Base-by-base conservation (phyloP, 2,797 vertebrate species). In the Nothura maculosa region DNA sequence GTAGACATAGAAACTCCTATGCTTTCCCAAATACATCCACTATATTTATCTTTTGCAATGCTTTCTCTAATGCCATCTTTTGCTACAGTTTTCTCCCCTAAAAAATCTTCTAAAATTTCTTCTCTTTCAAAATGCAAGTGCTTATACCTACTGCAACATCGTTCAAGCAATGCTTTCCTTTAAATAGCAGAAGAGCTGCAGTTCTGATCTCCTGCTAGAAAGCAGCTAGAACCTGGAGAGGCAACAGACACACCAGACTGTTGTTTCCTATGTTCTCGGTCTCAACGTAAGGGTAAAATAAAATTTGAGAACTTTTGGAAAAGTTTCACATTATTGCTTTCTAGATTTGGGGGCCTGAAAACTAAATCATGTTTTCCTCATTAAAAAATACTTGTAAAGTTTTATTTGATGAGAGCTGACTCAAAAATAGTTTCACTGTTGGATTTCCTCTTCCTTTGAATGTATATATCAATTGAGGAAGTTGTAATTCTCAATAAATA, bases 401-500 rank as follows among this genome's bases (percentile, higher is more conserved):
- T 85, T 86, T 66, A 27, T 81, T 89, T 83, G 28, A 85, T 54
- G 54, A 60, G 64, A 78, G 32, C 30, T 28, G 72, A 72, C 28
- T 63, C 16, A 61, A 89, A 95, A 93, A 63, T 52, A 85, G 45
- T 60, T 84, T 88, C 47, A 50, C 18, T 82, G 47, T 36, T 89
- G 76, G 57, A 78, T 67, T 88, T 89, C 76, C 77, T 80, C 42
- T 74, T 70, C 25, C 38, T 78, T 63, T 80, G 74, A 93, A 82
- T 73, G n/a, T 81, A 67, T 21, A 9, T 81, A 93, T 96, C 81
- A 93, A 70, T 77, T 61, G 91, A 95, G 85, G 85, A 96, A 93
- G 85, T 82, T 84, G 82, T 92, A 83, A 79, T 78, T 94, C 91
- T 93, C 90, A 80, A 90, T 92, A 92, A 85, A 81, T 60, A 95